phyloP scores from a whole-genome alignment of 2,113 vertebrate species.

The Lophura nycthemera region DNA sequence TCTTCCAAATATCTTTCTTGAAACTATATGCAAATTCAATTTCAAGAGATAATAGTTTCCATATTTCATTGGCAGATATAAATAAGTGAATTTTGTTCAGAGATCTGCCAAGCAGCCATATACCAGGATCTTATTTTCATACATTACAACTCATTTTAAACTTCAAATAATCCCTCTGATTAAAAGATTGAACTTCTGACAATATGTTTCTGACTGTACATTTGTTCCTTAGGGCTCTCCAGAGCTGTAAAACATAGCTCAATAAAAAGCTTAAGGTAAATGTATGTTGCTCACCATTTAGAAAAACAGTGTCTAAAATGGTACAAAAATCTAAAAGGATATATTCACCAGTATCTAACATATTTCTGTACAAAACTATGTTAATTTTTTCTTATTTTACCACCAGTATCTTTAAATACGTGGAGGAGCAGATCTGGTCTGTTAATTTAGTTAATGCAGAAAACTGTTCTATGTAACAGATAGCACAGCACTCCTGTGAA shows the following conservation, averaged over 20 bases:
- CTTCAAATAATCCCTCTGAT: slow-evolving; percentile 1
- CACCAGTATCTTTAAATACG: background rate
- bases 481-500: slow-evolving; percentile 2
- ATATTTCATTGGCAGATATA: background rate
- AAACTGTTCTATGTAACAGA: slow-evolving; percentile 3
- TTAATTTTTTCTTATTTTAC: slow-evolving; percentile 8
- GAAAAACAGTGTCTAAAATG: background rate
- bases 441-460: slow-evolving; percentile 1
- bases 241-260: background rate
- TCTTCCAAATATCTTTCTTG: background rate
- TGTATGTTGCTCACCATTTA: background rate
- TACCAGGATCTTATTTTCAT: background rate
- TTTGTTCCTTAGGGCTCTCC: background rate
- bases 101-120: background rate
- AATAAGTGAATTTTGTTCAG: background rate
- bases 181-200: slow-evolving; percentile 3
- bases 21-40: background rate
- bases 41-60: background rate
- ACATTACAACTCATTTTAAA: slow-evolving; percentile 4
- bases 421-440: background rate
- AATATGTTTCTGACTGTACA: background rate
- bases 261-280: slow-evolving; percentile 1
- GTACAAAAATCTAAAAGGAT: background rate
- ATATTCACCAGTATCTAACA: background rate
- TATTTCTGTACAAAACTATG: background rate